Evolutionary conservation across 2,797 vertebrate species (phyloP).

Genomic region (Coregonus sp.): DNA sequence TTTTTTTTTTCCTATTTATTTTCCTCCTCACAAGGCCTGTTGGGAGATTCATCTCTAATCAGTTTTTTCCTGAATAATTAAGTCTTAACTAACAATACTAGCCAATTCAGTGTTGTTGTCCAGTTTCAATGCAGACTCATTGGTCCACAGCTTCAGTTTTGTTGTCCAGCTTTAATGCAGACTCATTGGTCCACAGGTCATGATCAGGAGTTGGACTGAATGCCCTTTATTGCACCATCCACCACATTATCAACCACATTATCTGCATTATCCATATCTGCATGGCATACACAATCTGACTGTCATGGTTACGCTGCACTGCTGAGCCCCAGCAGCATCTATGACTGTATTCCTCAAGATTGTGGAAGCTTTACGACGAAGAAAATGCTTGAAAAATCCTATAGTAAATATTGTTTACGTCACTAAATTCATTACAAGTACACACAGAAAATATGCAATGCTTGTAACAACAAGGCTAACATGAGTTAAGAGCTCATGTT

Average conservation of each 20-base stretch:
- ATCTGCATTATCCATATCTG: constrained; percentile 29
- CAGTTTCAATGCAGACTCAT: constrained; percentile 21
- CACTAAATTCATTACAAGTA: not conserved
- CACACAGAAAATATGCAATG: not conserved
- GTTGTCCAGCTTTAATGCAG: constrained; percentile 26
- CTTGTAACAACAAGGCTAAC: not conserved
- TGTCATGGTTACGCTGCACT: constrained; percentile 35
- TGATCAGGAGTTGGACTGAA: not conserved
- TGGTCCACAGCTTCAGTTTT: constrained; percentile 36
- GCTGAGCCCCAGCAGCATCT: constrained; percentile 21
- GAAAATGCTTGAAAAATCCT: not conserved
- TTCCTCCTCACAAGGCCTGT: not conserved
- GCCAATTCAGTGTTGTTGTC: constrained; percentile 56
- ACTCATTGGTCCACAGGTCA: constrained; percentile 1
- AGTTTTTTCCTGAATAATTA: constrained; percentile 31
- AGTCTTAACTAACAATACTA: constrained; percentile 16
- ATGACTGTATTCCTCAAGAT: constrained; percentile 49
- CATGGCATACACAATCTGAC: constrained; percentile 51
- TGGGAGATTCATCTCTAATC: not conserved
- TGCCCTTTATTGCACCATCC: not conserved
- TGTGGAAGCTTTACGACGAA: constrained; percentile 31
- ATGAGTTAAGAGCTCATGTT: not conserved
- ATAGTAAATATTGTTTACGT: not conserved
- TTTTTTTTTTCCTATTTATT: not conserved
- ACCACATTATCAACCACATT: constrained; percentile 27